Evolutionary conservation across 2,797 vertebrate species (phyloP), one percentile per base, ranked within the genome.

Genomic region (Mareca strepera): DNA sequence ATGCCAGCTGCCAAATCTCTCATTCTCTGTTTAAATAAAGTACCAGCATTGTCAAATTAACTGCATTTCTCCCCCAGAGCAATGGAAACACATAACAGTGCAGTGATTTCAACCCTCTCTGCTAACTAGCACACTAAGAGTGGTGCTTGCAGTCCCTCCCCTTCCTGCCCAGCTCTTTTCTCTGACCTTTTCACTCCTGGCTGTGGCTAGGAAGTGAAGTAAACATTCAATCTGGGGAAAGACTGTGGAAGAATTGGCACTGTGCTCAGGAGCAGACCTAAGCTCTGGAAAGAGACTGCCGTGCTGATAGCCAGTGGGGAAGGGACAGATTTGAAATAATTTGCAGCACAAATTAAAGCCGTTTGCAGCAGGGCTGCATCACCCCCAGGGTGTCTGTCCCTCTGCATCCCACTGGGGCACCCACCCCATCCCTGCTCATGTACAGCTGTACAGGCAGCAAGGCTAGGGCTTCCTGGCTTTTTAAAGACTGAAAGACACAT

Each of bases 101-200:
- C 82, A 67, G 64, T 33, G 70, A 84, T 95, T 92, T 93, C 63
- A 88, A 85, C 62, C 55, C n/a, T 39, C 55, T 10, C 48, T 80
- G 48, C 28, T 39, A 63, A 80, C 55, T 1, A 59, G 41, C 8
- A 31, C 5, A 1, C 3, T 21, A 67, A 81, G n/a, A 79, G 29
- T 13, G 15, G 20, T 72, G 70, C 50, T 87, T 48, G 23, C 46
- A 63, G 37, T 16, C 48, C 46, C 59, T 69, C 69, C 69, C 7
- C 31, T 7, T 58, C 91, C 78, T 52, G 58, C 21, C 23, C 63
- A 82, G 70, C 59, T 90, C 74, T 80, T 60, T 76, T n/a, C 74
- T 79, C 44, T 88, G 82, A 82, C 74, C 82, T 94, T 82, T 70
- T 59, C 66, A 52, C 66, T 89, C 69, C 48, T 70, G 52, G 39